Percentiles rank a stretch among this genome's conserved stretches.
Evolutionary conservation across 2,888 invertebrate species (phyloP).

Genomic region (Marronus borbonicus): DNA sequence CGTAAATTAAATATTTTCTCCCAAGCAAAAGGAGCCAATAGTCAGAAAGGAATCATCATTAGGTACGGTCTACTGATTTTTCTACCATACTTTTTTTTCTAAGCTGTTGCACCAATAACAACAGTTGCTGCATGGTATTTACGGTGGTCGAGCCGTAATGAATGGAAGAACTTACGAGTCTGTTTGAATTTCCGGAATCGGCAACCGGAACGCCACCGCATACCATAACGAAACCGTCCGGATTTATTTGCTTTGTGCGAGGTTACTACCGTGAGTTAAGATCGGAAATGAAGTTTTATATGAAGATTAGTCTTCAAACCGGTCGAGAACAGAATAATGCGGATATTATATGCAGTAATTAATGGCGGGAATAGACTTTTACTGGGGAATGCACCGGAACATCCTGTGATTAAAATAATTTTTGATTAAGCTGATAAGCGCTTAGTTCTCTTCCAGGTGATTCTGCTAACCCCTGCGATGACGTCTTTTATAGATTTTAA

Average conservation of each 20-base stretch:
- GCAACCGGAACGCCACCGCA: slow-evolving; percentile 37
- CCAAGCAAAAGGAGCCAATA: not conserved
- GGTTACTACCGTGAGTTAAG: slow-evolving; percentile 12
- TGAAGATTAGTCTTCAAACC: not conserved
- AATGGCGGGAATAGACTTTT: too few species aligned
- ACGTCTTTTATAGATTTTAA: too few species aligned
- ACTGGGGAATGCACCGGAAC: too few species aligned
- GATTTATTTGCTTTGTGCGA: slow-evolving; percentile 22
- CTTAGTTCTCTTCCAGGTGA: too few species aligned
- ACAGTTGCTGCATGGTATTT: slow-evolving; percentile 24
- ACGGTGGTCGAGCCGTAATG: slow-evolving; percentile 33
- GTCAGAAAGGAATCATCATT: slow-evolving; percentile 12
- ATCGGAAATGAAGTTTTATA: slow-evolving; percentile 40
- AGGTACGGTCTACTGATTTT: slow-evolving; percentile 26
- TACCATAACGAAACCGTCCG: slow-evolving; percentile 48
- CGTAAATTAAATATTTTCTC: slow-evolving; percentile 9
- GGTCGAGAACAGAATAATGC: not conserved
- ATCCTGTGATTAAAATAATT: too few species aligned
- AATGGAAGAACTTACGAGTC: slow-evolving; percentile 25
- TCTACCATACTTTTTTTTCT: slow-evolving; percentile 30
- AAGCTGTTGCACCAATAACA: slow-evolving; percentile 27
- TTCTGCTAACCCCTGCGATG: too few species aligned
- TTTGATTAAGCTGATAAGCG: too few species aligned
- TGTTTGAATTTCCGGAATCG: slow-evolving; percentile 40
- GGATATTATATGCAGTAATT: slow-evolving; percentile 1